phyloP scores from a whole-genome alignment of 2,113 vertebrate genomes.

The Scomber japonicus region DNA sequence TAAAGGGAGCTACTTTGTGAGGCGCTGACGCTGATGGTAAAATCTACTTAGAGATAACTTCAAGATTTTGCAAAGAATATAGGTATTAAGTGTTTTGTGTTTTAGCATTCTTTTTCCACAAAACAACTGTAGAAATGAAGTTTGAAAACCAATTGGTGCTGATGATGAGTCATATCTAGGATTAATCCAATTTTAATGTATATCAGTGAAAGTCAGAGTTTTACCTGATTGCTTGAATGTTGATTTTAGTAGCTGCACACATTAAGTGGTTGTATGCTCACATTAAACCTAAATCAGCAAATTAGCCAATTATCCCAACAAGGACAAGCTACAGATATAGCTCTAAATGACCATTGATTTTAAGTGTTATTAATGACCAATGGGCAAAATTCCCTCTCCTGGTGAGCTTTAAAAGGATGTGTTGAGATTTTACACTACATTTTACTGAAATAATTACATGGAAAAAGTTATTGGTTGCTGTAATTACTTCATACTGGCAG shows the following conservation, averaged over 20 bases:
- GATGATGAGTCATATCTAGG: neutral
- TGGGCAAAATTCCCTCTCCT: too few species aligned
- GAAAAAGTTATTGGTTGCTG: too few species aligned
- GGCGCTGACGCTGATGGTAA: constrained; percentile 10
- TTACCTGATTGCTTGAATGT: neutral
- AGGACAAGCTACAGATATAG: neutral
- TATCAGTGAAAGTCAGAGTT: neutral
- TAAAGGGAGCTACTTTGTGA: constrained; percentile 58
- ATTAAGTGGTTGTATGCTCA: neutral
- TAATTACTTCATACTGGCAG: too few species aligned
- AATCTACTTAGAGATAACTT: constrained; percentile 38
- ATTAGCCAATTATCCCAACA: constrained; percentile 7
- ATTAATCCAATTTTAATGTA: neutral
- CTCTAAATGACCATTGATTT: neutral
- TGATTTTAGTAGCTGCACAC: neutral
- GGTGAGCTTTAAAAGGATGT: too few species aligned
- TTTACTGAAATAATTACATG: too few species aligned
- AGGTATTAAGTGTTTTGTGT: neutral
- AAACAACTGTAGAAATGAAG: neutral
- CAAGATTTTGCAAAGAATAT: constrained; percentile 1
- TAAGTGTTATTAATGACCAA: too few species aligned
- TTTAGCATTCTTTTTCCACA: neutral
- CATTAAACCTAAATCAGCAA: constrained; percentile 13
- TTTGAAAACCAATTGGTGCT: neutral
- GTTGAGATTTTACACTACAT: too few species aligned